These are phyloP conservation scores for Cryptotis parvus DNA, from an alignment of 2,113 vertebrate species.

Conservation along the genomic window DNA sequence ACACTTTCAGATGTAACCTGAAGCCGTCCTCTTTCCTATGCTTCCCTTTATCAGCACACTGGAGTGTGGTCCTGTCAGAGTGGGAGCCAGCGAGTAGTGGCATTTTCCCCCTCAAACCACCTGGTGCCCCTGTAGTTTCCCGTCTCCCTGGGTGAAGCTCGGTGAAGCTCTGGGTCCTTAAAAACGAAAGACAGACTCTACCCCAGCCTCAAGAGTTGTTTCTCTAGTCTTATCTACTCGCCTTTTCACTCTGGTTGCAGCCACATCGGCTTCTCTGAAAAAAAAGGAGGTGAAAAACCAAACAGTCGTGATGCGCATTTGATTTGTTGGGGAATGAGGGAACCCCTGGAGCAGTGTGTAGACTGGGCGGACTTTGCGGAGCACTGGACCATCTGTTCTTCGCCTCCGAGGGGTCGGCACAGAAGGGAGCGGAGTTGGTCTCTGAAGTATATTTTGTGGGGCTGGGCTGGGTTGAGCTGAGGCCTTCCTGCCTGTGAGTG, in stretches of 20 bases:
- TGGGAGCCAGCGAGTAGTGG: not conserved
- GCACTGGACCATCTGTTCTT: no score
- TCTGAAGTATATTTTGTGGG: not conserved
- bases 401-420: not conserved
- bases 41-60: not conserved
- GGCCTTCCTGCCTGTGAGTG: not conserved
- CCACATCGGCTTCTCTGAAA: not conserved
- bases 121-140: not conserved
- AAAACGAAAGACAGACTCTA: not conserved
- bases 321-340: not conserved
- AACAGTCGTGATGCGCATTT: not conserved
- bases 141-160: not conserved
- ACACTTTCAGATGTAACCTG: not conserved
- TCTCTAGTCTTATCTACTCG: not conserved
- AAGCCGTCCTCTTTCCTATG: not conserved
- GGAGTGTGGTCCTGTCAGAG: not conserved
- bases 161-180: constrained; percentile 1
- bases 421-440: not conserved
- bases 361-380: not conserved
- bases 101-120: not conserved
- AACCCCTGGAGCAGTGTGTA: not conserved
- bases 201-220: not conserved
- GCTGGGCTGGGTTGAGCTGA: not conserved
- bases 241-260: not conserved
- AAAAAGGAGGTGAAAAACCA: no score